Base-by-base conservation (phyloP, 1,140 invertebrate species). In the Cydia strobilella region DNA sequence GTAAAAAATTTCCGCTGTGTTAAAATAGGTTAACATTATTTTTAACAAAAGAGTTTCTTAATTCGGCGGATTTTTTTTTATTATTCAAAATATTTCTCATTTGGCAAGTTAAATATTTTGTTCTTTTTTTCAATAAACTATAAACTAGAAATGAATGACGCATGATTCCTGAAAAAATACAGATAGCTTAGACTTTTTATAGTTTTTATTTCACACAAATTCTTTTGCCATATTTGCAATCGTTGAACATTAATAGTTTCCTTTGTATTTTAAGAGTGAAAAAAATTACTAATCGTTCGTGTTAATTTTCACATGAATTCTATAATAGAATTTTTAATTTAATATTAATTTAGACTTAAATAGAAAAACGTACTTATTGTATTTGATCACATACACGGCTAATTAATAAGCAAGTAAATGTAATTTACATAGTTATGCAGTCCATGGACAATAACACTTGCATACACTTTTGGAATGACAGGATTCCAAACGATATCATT, bases 401-500 rank as follows among this genome's bases (percentile, higher is more conserved):
- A 66, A 66, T 66, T 15, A 31, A 66, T 23, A 66, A 35, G 0
- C 15, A 66, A n/a, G 63, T 66, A 27, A 1, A 39, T 20, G 27
- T 20, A 12, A 63, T 66, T 31, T 66, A 27, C 63, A 12, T 27
- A 54, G 62, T 63, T 39, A 31, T 31, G 63, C 15, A 15, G 63
- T 4, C 18, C 12, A 27, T 25, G 62, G 18, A 66, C 63, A 39
- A 66, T 66, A 35, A 66, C 27, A 66, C 63, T 66, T 66, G 63
- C 63, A 66, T 66, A 15, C 5, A n/a, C 12, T 66, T 66, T 35
- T 66, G 63, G 63, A 18, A 54, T 54, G 15, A 54, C 51, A 7
- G 5, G 51, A 54, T 54, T 54, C 51, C 51, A 7, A 18, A 54
- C 51, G 12, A 54, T 54, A 54, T 54, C 15, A 54, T 54, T 54